phyloP scores from a whole-genome alignment of 2,888 invertebrate species.

The Seira musarum region DNA sequence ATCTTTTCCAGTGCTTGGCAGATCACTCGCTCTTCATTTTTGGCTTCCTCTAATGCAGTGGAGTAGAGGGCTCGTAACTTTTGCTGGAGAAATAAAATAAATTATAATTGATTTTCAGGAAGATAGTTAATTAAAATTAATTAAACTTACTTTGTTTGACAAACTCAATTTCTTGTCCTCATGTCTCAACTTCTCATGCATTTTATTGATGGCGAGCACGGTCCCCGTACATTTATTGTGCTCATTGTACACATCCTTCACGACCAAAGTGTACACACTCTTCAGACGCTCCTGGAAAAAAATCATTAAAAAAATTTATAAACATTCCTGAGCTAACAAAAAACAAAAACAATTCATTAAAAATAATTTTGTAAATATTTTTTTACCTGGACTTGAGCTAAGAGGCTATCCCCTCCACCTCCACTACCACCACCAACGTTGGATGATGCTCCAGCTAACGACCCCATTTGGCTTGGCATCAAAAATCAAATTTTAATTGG shows the following conservation, averaged over 20 bases:
- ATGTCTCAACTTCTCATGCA: slow-evolving; percentile 77
- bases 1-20: slow-evolving; percentile 88
- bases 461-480: not conserved
- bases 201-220: slow-evolving; percentile 83
- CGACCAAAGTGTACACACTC: slow-evolving; percentile 81
- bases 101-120: too few relatives aligned
- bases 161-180: slow-evolving; percentile 73
- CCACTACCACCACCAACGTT: not conserved
- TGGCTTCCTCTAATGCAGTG: slow-evolving; percentile 85
- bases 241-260: slow-evolving; percentile 85
- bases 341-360: not conserved
- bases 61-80: slow-evolving; percentile 88
- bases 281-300: slow-evolving; percentile 82
- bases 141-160: slow-evolving; percentile 76
- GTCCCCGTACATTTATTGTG: slow-evolving; percentile 86
- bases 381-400: slow-evolving; percentile 68
- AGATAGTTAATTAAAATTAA: not conserved
- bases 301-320: slow-evolving; percentile 17
- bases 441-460: not conserved
- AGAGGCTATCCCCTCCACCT: slow-evolving; percentile 56
- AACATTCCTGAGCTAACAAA: not conserved
- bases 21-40: slow-evolving; percentile 87
- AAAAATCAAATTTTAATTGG: not conserved
- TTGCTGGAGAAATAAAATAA: slow-evolving; percentile 75
- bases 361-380: too few relatives aligned